phyloP scores from a whole-genome alignment of 2,888 invertebrate species.

The Automeris io region DNA sequence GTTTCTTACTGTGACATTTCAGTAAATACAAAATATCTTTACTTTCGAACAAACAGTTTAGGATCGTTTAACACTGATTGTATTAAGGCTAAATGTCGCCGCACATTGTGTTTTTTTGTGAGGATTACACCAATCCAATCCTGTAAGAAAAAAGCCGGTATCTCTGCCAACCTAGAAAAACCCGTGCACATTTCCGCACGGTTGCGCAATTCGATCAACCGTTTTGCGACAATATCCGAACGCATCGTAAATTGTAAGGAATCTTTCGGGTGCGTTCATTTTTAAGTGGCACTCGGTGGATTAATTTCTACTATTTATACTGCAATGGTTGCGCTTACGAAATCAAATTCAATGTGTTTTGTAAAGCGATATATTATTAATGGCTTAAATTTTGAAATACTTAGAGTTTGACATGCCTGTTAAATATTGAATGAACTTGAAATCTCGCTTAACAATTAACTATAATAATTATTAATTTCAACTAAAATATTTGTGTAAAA shows the following conservation, averaged over 20 bases:
- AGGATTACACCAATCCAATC: conserved; percentile 56
- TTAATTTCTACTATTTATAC: conserved; percentile 21
- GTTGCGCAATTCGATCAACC: conserved; percentile 30
- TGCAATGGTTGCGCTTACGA: conserved; percentile 2
- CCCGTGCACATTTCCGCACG: conserved; percentile 9
- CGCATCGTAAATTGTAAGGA: conserved; percentile 21
- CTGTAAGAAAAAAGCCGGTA: conserved; percentile 10
- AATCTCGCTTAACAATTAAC: neutral
- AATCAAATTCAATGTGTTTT: neutral
- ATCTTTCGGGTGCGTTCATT: conserved; percentile 25
- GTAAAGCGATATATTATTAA: neutral
- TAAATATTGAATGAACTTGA: neutral
- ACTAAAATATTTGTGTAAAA: conserved; percentile 9
- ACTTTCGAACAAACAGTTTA: conserved; percentile 31
- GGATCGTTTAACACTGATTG: conserved; percentile 37
- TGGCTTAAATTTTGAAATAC: neutral
- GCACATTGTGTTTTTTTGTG: conserved; percentile 32
- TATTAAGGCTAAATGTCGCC: conserved; percentile 25
- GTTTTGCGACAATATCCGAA: conserved; percentile 31
- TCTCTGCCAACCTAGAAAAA: conserved; percentile 13
- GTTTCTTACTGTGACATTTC: conserved; percentile 5
- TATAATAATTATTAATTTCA: neutral
- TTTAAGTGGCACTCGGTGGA: conserved; percentile 29
- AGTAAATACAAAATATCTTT: conserved; percentile 19
- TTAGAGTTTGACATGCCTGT: no score